Evolutionary conservation across 2,797 vertebrate genomes (phyloP), one percentile per base, ranked within the genome.

Genomic region (Sebastes ruberrimus): DNA sequence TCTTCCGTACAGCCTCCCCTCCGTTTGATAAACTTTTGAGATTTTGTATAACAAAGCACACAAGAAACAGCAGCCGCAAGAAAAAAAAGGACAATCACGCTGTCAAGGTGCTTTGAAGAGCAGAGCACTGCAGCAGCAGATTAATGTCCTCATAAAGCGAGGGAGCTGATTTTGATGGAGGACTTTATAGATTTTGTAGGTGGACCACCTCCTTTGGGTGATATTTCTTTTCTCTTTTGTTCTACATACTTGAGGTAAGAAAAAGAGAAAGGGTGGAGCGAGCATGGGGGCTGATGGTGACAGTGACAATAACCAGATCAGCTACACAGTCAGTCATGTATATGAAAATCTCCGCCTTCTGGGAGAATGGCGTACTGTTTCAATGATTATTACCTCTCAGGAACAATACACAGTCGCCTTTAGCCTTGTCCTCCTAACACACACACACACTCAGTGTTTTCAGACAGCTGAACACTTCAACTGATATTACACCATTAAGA

Each of bases 81-180:
- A 65, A 76, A 87, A 89, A 89, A 89, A 89, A 83, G 93, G 90
- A 91, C 90, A 90, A 89, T 88, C 85, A 86, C 88, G 86, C 87
- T 91, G 90, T 94, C 91, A 94, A 95, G 94, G 94, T 95, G 92
- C 93, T 95, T 94, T 94, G 94, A 95, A 95, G 94, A 95, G 91
- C 93, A 94, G 92, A 92, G 90, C 85, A 64, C 71, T 76, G 87
- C 83, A 83, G 86, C 86, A 80, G 87, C 88, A 94, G 95, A 95
- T 95, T 95, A 94, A 95, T 95, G 95, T 91, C 83, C 93, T 95
- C 93, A 94, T 95, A 94, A 95, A 95, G 91, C 33, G 57, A 87
- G 82, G 74, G 88, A 92, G 90, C 89, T 92, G 92, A 92, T 95
- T 95, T 94, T 95, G 95, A 96, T 95, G 93, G 94, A 95, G 89